phyloP scores from a whole-genome alignment of 2,797 vertebrate species.

The Synanceia verrucosa region DNA sequence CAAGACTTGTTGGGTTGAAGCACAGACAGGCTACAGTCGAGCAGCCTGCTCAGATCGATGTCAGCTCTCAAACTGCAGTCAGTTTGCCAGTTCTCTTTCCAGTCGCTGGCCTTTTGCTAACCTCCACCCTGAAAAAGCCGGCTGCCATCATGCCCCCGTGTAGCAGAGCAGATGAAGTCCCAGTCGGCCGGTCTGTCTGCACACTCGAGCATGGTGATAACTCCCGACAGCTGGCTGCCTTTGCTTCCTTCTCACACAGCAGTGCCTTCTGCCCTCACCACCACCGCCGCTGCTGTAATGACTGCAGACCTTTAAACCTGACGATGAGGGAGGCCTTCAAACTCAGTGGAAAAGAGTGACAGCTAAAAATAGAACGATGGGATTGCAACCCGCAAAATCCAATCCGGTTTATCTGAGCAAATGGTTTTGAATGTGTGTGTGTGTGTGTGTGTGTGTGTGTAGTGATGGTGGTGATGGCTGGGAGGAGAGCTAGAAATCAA shows the following conservation, averaged over 20 bases:
- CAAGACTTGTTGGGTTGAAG: not conserved
- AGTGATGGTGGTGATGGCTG: too few species aligned
- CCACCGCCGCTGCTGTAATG: slow-evolving; percentile 34
- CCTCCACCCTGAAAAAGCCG: slow-evolving; percentile 62
- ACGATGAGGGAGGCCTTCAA: slow-evolving; percentile 15
- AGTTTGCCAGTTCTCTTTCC: slow-evolving; percentile 46
- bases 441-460: not conserved
- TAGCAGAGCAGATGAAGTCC: slow-evolving; percentile 62
- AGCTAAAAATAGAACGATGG: not conserved
- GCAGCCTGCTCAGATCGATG: slow-evolving; percentile 38
- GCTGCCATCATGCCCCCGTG: slow-evolving; percentile 46
- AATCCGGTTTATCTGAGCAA: not conserved
- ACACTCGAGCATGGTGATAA: slow-evolving; percentile 66
- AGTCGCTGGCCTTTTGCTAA: slow-evolving; percentile 52
- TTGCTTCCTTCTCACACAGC: slow-evolving; percentile 16
- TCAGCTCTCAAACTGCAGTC: slow-evolving; percentile 35
- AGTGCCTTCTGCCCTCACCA: slow-evolving; percentile 5
- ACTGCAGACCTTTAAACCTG: slow-evolving; percentile 38
- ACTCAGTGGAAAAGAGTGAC: not conserved
- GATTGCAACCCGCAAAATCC: not conserved
- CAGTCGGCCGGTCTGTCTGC: slow-evolving; percentile 58
- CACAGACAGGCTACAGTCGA: slow-evolving; percentile 13
- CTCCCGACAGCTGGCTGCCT: slow-evolving; percentile 67
- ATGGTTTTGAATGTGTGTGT: not conserved
- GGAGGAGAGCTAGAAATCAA: not conserved